Base-by-base conservation (phyloP, 2,797 vertebrate species). In the Microcaecilia unicolor region DNA sequence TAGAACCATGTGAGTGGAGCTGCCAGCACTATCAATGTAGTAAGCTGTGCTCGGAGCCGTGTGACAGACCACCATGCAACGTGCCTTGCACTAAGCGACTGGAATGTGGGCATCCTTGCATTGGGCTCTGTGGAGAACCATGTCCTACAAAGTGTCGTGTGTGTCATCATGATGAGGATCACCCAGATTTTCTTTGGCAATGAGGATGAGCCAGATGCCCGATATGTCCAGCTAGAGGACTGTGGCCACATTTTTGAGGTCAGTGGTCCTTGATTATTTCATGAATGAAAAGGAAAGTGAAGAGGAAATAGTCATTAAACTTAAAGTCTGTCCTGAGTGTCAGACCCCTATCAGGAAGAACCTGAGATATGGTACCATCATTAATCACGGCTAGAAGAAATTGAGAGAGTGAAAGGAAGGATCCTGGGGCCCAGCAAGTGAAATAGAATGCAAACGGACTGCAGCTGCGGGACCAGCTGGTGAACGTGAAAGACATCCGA, bases 261-360 rank as follows among this genome's bases (percentile, higher is more conserved):
- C 4, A 63, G 66, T 28, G 84, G 77, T n/a, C 48, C 80, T 98
- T 66, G 92, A 98, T 60, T 58, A 8, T n/a, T 91, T 85, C 50
- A 92, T 97, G 89, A 41, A 16, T 15, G 59, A 72, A 13, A 52
- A 75, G 18, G 60, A 70, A 22, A 51, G 47, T 4, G 51, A 53
- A 26, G 64, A 68, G 4, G 52, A 79, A 38, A 61, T 58, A 8
- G 80, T 38, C 2, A 76, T 97, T 58, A 89, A 74, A 57, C 71
- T 98, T 18, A 98, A 94, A 53, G 85, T 90, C 10, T 95, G 92
- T 42, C 93, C 94, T 8, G 51, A 33, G 21, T 97, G 92, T 59
- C 83, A 78, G 36, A 86, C 78, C 8, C 85, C 92, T 5, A 85
- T 97, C 41, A 91, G 91, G 44, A 92, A 79, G 53, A 98, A 87